Evolutionary conservation across 2,113 vertebrate species (phyloP).

Genomic region (Galemys pyrenaicus): DNA sequence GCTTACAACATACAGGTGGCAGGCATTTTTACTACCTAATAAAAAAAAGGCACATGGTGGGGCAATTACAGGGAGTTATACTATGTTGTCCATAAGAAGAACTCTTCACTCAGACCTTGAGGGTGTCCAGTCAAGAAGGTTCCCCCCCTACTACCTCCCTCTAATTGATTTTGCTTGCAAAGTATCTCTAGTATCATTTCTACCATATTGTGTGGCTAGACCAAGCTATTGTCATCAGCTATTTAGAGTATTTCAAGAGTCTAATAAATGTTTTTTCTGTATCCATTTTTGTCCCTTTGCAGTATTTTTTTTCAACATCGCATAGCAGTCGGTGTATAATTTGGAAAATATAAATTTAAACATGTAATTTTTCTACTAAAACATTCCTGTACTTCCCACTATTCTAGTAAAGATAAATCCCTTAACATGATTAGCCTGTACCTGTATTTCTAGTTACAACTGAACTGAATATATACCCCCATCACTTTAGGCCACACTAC

Average conservation of each 20-base stretch:
- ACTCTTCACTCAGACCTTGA: background rate
- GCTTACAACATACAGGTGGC: background rate
- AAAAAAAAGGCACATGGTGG: background rate
- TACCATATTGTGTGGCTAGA: background rate
- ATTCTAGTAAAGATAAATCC: background rate
- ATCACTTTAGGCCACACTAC: background rate
- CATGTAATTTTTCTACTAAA: background rate
- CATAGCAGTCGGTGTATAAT: background rate
- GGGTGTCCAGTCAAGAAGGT: background rate
- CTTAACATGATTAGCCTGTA: background rate
- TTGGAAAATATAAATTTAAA: constrained; percentile 15
- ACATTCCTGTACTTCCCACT: background rate
- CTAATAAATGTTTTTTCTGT: background rate
- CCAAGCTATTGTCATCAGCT: background rate
- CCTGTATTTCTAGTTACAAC: background rate
- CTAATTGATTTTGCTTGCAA: background rate
- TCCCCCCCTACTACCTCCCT: background rate
- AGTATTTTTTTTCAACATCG: constrained; percentile 12
- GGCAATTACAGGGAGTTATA: background rate
- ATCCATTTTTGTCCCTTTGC: background rate
- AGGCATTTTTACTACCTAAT: background rate
- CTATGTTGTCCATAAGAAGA: background rate
- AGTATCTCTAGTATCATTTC: background rate
- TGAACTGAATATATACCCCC: background rate
- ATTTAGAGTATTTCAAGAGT: background rate